Conservation (phyloP, 2,888 invertebrate species). For the Eubasilissa splendida region DNA sequence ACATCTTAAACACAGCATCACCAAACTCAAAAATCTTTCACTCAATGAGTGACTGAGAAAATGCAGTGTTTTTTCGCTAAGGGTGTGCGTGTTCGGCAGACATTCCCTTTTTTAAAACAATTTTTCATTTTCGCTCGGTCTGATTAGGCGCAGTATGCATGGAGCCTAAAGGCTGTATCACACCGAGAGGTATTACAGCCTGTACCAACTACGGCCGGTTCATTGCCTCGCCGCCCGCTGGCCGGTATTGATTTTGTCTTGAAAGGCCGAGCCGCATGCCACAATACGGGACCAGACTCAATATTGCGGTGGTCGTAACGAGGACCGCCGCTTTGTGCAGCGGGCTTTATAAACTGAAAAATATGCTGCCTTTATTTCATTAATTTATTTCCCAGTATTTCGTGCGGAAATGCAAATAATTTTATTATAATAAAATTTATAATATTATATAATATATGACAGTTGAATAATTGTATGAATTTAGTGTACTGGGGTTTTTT, state of each 20-base stretch:
- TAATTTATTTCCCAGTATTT: not conserved
- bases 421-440: not conserved
- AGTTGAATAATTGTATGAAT: too few relatives aligned
- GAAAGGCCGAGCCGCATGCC: not conserved
- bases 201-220: conserved; percentile 1
- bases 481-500: too few relatives aligned
- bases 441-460: too few relatives aligned
- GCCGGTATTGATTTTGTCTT: conserved; percentile 32
- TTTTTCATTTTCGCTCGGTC: too few relatives aligned
- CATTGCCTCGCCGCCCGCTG: conserved; percentile 9
- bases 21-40: too few relatives aligned
- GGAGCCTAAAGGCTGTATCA: not conserved
- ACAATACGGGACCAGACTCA: conserved; percentile 4
- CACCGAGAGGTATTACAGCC: not conserved
- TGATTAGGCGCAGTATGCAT: not conserved
- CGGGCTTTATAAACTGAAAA: not conserved
- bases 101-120: too few relatives aligned
- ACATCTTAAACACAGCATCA: too few relatives aligned
- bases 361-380: not conserved
- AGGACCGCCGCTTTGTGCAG: not conserved
- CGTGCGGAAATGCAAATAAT: not conserved
- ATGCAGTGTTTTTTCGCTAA: too few relatives aligned
- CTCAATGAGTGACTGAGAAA: too few relatives aligned
- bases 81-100: too few relatives aligned
- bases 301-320: conserved; percentile 31